Conservation (phyloP, 2,888 invertebrate genomes). For the Drosophila tripunctata region DNA sequence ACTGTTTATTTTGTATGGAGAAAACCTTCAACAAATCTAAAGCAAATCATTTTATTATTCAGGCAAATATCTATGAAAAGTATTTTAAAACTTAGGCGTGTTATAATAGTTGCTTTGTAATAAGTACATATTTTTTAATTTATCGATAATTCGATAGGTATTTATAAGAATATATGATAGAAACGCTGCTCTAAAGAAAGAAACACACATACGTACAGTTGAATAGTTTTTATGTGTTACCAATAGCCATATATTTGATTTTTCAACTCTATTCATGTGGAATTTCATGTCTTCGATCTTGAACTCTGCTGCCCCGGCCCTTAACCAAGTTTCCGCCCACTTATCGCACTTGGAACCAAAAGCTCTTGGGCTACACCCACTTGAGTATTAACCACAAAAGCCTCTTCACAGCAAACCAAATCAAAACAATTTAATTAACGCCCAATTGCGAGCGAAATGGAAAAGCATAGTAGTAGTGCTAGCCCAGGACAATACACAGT, state of each 20-base stretch:
- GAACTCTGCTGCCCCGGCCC: conserved; percentile 27
- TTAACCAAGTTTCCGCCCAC: conserved; percentile 46
- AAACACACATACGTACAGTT: too few relatives aligned
- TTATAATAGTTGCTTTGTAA: too few relatives aligned
- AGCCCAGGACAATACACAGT: conserved; percentile 7
- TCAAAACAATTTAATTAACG: conserved; percentile 76
- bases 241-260: too few relatives aligned
- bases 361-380: conserved; percentile 35
- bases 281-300: conserved; percentile 14
- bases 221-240: too few relatives aligned
- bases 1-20: too few relatives aligned
- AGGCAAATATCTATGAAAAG: too few relatives aligned
- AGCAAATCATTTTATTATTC: too few relatives aligned
- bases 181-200: too few relatives aligned
- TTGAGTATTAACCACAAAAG: conserved; percentile 46
- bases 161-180: too few relatives aligned
- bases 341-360: conserved; percentile 31
- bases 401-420: conserved; percentile 47
- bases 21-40: too few relatives aligned
- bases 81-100: too few relatives aligned
- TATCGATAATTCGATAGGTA: background rate
- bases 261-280: background rate
- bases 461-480: background rate
- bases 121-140: too few relatives aligned
- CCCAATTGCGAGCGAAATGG: conserved; percentile 49